Evolutionary conservation across 2,888 invertebrate species (phyloP).

Genomic region (Volucella zonaria): DNA sequence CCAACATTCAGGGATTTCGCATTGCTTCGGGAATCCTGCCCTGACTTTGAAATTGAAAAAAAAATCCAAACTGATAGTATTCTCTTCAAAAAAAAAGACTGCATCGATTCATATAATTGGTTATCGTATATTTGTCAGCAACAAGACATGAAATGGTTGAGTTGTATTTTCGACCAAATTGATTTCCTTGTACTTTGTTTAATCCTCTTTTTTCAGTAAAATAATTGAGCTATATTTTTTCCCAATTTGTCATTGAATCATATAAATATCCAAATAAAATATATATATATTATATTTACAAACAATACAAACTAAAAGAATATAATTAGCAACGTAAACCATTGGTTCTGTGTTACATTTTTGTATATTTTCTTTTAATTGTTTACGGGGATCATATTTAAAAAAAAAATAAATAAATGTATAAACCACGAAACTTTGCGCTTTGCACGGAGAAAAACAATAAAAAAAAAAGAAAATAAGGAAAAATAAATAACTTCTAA

Average conservation of each 20-base stretch:
- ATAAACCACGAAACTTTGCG: slow-evolving; percentile 14
- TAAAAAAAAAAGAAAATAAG: too few relatives aligned
- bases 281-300: slow-evolving; percentile 47
- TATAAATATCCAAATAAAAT: not conserved
- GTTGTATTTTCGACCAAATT: slow-evolving; percentile 60
- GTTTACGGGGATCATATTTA: slow-evolving; percentile 21
- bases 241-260: slow-evolving; percentile 25
- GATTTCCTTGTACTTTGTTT: slow-evolving; percentile 25
- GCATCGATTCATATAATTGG: not conserved
- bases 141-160: slow-evolving; percentile 27
- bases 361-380: slow-evolving; percentile 34
- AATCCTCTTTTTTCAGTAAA: slow-evolving; percentile 12
- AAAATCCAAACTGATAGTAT: not conserved
- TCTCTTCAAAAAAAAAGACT: slow-evolving; percentile 7
- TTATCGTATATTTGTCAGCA: slow-evolving; percentile 3
- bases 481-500: slow-evolving; percentile 6
- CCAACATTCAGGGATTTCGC: too few relatives aligned
- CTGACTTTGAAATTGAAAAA: not conserved
- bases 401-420: slow-evolving; percentile 27
- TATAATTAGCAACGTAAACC: slow-evolving; percentile 29
- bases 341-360: slow-evolving; percentile 59
- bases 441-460: slow-evolving; percentile 25
- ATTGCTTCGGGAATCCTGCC: too few relatives aligned
- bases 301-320: slow-evolving; percentile 4
- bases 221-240: slow-evolving; percentile 28